phyloP scores from a whole-genome alignment of 92 coral and sea anemone genomes.

The Diadumene lineata region DNA sequence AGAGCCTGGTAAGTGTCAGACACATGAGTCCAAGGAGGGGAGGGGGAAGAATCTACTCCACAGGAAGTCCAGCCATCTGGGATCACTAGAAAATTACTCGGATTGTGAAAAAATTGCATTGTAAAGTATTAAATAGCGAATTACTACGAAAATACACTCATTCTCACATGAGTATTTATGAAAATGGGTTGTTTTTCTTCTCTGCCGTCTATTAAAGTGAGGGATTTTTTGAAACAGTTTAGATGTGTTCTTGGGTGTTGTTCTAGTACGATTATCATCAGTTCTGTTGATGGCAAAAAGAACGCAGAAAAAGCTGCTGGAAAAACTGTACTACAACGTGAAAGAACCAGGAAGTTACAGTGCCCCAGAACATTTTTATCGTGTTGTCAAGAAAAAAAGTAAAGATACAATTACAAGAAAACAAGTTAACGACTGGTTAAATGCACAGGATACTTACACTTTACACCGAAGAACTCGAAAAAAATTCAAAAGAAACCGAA shows the following conservation, averaged over 20 bases:
- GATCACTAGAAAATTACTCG: too few relatives aligned
- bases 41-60: too few relatives aligned
- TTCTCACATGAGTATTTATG: conserved; percentile 2
- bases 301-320: background rate
- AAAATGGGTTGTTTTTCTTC: conserved; percentile 39
- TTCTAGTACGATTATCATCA: conserved; percentile 14
- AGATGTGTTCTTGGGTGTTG: conserved; percentile 34
- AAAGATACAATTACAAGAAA: conserved; percentile 31
- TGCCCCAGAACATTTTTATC: conserved; percentile 23
- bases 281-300: conserved; percentile 18
- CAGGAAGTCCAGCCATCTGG: too few relatives aligned
- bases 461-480: conserved; percentile 31
- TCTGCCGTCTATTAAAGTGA: conserved; percentile 16
- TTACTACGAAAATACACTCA: conserved; percentile 5
- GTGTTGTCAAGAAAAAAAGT: conserved; percentile 44
- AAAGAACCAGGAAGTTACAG: conserved; percentile 26
- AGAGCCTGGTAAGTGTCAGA: too few relatives aligned
- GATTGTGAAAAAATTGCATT: too few relatives aligned
- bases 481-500: too few relatives aligned
- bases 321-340: conserved; percentile 14
- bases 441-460: conserved; percentile 39
- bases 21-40: too few relatives aligned
- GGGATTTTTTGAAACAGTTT: conserved; percentile 12
- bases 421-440: conserved; percentile 42
- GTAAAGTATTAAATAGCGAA: background rate